Conservation (phyloP, 2,797 vertebrate genomes). For the Xiphophorus birchmanni region DNA sequence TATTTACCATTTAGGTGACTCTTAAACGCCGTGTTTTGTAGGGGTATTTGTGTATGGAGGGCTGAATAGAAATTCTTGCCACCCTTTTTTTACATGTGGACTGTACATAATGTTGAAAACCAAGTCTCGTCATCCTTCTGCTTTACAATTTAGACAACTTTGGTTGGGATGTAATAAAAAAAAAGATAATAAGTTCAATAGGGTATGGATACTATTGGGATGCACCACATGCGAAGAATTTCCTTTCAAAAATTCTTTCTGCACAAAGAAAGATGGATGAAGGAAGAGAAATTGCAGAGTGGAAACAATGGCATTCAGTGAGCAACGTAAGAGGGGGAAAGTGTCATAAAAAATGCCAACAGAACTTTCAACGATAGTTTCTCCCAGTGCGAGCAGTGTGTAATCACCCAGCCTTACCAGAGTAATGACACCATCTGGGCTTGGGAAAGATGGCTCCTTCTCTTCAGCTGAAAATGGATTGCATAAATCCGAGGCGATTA, state of each 20-base stretch:
- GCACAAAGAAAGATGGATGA: not conserved
- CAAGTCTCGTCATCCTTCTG: not conserved
- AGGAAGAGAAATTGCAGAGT: not conserved
- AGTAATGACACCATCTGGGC: constrained; percentile 86
- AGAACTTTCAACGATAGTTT: constrained; percentile 75
- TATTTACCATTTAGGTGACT: not conserved
- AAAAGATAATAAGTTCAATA: not conserved
- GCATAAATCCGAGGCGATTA: constrained; percentile 80
- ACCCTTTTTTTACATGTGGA: not conserved
- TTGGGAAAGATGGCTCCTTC: constrained; percentile 74
- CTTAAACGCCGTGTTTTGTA: not conserved
- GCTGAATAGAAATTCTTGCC: constrained; percentile 15
- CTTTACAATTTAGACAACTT: not conserved
- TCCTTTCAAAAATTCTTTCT: not conserved
- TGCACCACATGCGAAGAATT: not conserved
- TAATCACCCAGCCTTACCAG: constrained; percentile 83
- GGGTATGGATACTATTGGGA: not conserved
- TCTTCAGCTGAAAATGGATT: constrained; percentile 80
- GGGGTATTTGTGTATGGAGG: not conserved
- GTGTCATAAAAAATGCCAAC: constrained; percentile 66
- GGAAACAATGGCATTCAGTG: constrained; percentile 17
- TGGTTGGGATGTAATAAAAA: not conserved
- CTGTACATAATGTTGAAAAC: constrained; percentile 20
- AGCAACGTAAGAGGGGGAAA: constrained; percentile 9
- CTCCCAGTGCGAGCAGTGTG: constrained; percentile 75